These are phyloP conservation scores for Oncopeltus fasciatus DNA, from an alignment of 1,140 invertebrate species.

Conservation along the genomic window DNA sequence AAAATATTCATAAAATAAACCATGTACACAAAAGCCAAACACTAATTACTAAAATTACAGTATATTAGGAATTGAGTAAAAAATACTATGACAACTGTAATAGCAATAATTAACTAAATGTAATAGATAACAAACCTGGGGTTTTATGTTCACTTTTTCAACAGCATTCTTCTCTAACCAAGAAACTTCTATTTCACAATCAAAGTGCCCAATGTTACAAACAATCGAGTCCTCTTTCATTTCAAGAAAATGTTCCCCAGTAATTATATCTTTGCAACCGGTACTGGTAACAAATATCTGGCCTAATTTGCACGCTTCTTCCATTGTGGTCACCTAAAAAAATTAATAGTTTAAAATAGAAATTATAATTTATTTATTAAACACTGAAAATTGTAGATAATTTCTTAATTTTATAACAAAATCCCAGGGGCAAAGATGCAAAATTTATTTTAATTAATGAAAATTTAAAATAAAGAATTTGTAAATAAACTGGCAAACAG, in stretches of 20 bases:
- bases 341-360: no score
- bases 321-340: conserved; percentile 87
- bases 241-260: conserved; percentile 68
- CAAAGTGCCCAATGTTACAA: conserved; percentile 99
- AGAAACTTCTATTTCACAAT: conserved; percentile 91
- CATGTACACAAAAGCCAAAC: neutral
- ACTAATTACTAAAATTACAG: neutral
- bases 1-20: no score
- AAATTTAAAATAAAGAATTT: no score
- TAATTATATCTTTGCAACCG: conserved; percentile 90
- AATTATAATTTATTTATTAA: no score
- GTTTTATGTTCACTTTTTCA: conserved; percentile 87
- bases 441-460: no score
- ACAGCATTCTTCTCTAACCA: conserved; percentile 91
- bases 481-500: no score
- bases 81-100: neutral
- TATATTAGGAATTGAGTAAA: neutral
- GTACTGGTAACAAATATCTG: conserved; percentile 97
- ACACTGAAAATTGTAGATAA: no score
- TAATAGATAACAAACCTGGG: conserved; percentile 64
- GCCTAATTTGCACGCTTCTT: conserved; percentile 79
- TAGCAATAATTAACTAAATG: neutral
- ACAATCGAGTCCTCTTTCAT: conserved; percentile 97
- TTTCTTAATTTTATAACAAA: no score
- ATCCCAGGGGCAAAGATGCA: no score